Conservation (phyloP, 2,797 vertebrate genomes). For the Dipus sagitta region DNA sequence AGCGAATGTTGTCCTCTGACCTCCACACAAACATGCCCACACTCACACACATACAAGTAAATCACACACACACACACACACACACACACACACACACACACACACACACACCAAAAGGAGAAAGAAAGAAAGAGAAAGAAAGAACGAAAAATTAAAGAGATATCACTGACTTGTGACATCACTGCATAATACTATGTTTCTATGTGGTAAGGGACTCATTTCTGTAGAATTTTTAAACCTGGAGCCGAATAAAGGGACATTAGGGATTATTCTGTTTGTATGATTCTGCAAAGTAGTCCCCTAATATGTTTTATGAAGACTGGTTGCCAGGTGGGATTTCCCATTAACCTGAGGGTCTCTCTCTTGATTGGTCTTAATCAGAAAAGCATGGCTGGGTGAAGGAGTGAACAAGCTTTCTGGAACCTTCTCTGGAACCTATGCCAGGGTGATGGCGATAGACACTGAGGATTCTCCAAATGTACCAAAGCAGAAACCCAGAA, state of each 20-base stretch:
- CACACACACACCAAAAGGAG: no score
- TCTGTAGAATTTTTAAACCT: neutral
- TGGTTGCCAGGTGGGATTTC: neutral
- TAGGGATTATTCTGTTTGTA: neutral
- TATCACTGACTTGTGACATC: accelerated
- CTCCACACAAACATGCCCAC: no score
- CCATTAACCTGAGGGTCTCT: neutral
- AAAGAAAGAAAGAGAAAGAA: no score
- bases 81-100: no score
- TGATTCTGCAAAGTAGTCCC: neutral
- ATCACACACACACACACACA: no score
- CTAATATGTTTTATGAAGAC: neutral
- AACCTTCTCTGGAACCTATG: neutral
- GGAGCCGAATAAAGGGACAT: neutral
- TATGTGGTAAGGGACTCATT: accelerated
- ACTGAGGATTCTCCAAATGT: neutral
- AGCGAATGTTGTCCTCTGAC: no score
- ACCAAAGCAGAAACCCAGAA: no score
- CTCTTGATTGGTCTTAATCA: neutral
- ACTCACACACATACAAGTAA: no score
- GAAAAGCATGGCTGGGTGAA: neutral
- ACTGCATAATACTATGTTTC: accelerated
- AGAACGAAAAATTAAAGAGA: neutral
- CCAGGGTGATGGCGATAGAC: neutral
- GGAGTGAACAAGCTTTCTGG: neutral